These are phyloP conservation scores for Sylvilagus floridanus DNA, from an alignment of 2,797 vertebrate genomes.

Conservation along the genomic window DNA sequence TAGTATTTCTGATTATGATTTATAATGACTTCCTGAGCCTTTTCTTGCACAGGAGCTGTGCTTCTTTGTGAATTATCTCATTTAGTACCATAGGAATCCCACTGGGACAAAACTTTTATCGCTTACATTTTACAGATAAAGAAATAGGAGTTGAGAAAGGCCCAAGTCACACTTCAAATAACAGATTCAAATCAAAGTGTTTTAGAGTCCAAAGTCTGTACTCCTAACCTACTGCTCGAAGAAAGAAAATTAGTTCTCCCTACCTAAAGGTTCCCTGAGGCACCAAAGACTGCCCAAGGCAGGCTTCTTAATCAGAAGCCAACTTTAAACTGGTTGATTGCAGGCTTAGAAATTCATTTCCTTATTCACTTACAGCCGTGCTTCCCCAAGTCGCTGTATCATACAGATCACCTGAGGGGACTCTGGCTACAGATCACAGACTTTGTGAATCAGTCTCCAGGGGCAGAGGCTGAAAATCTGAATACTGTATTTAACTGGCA, in stretches of 20 bases:
- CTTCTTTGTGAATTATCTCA: neutral
- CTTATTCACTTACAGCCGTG: slow-evolving; percentile 57
- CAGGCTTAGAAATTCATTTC: slow-evolving; percentile 62
- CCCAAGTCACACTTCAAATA: slow-evolving; percentile 30
- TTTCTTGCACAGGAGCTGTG: neutral
- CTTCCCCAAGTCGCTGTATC: slow-evolving; percentile 52
- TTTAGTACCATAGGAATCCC: slow-evolving; percentile 2
- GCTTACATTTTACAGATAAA: slow-evolving; percentile 33
- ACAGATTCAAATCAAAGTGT: slow-evolving; percentile 50
- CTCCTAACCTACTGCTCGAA: slow-evolving; percentile 57
- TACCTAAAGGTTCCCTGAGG: slow-evolving; percentile 69
- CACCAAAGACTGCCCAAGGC: slow-evolving; percentile 69
- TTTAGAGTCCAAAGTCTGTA: slow-evolving; percentile 42
- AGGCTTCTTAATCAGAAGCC: slow-evolving; percentile 75
- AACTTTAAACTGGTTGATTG: slow-evolving; percentile 70
- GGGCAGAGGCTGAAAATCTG: slow-evolving; percentile 44
- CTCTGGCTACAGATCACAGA: slow-evolving; percentile 37
- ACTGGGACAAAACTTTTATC: neutral
- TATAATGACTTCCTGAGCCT: slow-evolving; percentile 9
- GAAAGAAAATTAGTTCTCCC: slow-evolving; percentile 60
- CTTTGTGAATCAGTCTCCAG: slow-evolving; percentile 1
- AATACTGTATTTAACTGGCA: slow-evolving; percentile 12
- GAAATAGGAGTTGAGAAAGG: slow-evolving; percentile 24
- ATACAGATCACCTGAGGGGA: slow-evolving; percentile 64
- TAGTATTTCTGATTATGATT: slow-evolving; percentile 38